These are phyloP conservation scores for Drosophila borealis DNA, from an alignment of 2,888 invertebrate genomes.

Conservation along the genomic window DNA sequence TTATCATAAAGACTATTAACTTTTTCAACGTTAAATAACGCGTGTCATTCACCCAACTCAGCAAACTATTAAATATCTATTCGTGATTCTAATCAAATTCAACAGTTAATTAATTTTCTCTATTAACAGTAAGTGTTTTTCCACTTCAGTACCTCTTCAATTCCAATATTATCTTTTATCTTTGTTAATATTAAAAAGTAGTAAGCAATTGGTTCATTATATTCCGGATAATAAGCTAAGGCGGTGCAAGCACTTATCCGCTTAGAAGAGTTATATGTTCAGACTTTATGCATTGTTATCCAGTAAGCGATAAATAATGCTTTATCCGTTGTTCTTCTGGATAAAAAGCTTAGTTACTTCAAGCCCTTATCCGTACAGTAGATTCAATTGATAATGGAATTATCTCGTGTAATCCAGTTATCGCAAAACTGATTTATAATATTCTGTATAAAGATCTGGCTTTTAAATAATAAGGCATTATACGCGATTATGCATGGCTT, in stretches of 20 bases:
- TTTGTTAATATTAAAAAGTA: background rate
- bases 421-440: background rate
- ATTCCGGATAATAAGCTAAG: background rate
- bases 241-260: background rate
- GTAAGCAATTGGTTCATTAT: constrained; percentile 1
- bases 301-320: background rate
- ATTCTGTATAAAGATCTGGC: background rate
- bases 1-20: constrained; percentile 20
- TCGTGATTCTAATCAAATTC: constrained; percentile 25
- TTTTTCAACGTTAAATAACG: constrained; percentile 10
- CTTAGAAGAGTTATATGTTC: background rate
- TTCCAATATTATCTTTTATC: background rate
- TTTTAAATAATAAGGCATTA: no score
- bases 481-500: no score
- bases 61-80: constrained; percentile 20
- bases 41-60: constrained; percentile 19
- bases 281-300: constrained; percentile 1
- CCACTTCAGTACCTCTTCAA: constrained; percentile 17
- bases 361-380: background rate
- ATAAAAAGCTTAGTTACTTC: background rate
- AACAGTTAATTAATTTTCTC: constrained; percentile 17
- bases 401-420: background rate
- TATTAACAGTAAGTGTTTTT: constrained; percentile 8
- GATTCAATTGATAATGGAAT: background rate
- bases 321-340: background rate